A percentile compares a stretch with the other conserved stretches of the same genome.
phyloP scores from a whole-genome alignment of 2,888 invertebrate species.

The Rhyacophila evoluta region DNA sequence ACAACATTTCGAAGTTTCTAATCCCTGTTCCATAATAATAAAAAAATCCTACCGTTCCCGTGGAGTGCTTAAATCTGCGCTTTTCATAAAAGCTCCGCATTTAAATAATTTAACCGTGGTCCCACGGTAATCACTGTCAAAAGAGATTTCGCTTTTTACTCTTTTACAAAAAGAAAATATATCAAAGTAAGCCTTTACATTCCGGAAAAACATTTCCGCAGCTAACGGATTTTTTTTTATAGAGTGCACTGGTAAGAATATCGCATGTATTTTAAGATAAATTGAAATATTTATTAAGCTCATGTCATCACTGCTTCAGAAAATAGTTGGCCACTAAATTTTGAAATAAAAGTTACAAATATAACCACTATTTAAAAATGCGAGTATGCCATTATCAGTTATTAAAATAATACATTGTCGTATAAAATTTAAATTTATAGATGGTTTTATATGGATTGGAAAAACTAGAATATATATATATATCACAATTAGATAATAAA shows the following conservation, averaged over 20 bases:
- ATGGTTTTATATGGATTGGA: too few species aligned
- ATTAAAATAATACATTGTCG: too few species aligned
- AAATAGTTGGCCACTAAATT: too few species aligned
- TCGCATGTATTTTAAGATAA: slow-evolving; percentile 22
- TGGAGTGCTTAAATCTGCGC: not conserved
- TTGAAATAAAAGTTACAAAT: too few species aligned
- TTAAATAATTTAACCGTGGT: slow-evolving; percentile 29
- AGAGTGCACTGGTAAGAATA: not conserved
- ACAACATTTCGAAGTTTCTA: slow-evolving; percentile 20
- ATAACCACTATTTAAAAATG: too few species aligned
- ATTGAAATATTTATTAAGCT: not conserved
- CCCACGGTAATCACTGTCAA: slow-evolving; percentile 8
- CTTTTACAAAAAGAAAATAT: not conserved
- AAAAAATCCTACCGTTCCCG: not conserved
- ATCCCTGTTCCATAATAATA: slow-evolving; percentile 24
- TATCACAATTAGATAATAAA: too few species aligned
- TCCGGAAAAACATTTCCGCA: not conserved
- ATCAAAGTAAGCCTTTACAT: not conserved
- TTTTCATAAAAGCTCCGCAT: not conserved
- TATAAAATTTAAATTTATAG: too few species aligned
- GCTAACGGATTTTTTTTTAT: not conserved
- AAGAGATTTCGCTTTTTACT: slow-evolving; percentile 8
- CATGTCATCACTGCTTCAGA: too few species aligned
- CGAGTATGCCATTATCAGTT: too few species aligned
- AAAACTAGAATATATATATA: too few species aligned